These are phyloP conservation scores for Pandemis heparana DNA, from an alignment of 2,888 invertebrate species.

Conservation along the genomic window DNA sequence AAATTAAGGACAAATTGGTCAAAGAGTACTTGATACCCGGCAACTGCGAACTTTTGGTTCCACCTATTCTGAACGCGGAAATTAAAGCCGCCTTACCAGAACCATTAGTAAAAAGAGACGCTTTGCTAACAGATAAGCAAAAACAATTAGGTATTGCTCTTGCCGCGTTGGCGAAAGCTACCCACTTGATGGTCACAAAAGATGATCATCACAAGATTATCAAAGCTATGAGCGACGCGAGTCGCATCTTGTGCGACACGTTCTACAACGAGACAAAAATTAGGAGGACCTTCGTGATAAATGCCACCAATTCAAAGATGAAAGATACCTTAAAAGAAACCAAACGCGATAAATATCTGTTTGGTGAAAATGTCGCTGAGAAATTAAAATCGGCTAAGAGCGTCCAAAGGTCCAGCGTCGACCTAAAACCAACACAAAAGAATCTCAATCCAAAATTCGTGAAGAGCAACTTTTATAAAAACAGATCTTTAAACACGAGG, in stretches of 20 bases:
- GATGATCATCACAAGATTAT: background rate
- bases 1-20: conserved; percentile 11
- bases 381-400: background rate
- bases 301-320: background rate
- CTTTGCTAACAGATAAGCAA: background rate
- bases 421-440: background rate
- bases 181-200: background rate
- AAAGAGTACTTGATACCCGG: conserved; percentile 20
- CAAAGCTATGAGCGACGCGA: background rate
- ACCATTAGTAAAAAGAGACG: conserved; percentile 10
- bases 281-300: background rate
- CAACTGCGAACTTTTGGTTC: conserved; percentile 12
- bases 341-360: background rate
- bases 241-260: background rate
- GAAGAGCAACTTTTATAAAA: background rate
- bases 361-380: background rate
- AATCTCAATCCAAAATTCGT: background rate
- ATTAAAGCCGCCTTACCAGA: conserved; percentile 18
- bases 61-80: conserved; percentile 15
- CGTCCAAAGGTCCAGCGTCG: background rate
- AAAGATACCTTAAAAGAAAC: background rate
- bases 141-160: background rate
- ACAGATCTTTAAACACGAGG: background rate
- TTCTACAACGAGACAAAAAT: background rate
- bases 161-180: background rate